These are phyloP conservation scores for Agrotis clavis DNA, from an alignment of 2,888 invertebrate species.

Conservation along the genomic window DNA sequence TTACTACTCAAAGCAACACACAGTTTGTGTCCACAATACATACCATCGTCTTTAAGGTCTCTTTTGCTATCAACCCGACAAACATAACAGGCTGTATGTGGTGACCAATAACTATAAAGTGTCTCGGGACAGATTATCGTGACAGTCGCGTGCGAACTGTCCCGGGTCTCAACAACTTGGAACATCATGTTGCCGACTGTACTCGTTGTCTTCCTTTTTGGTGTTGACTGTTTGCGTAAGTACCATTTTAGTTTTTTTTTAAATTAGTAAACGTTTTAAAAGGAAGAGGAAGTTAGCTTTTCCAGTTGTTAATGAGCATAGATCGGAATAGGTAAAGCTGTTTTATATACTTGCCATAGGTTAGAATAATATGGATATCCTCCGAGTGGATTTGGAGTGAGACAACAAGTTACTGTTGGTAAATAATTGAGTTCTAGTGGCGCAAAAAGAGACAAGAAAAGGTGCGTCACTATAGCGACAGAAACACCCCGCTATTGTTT, in stretches of 20 bases:
- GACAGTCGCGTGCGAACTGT: slow-evolving; percentile 64
- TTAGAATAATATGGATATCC: too few relatives aligned
- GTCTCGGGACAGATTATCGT: slow-evolving; percentile 57
- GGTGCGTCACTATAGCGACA: too few relatives aligned
- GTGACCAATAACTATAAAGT: slow-evolving; percentile 68
- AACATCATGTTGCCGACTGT: slow-evolving; percentile 60
- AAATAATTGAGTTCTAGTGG: too few relatives aligned
- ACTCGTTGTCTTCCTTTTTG: slow-evolving; percentile 48
- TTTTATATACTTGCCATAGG: too few relatives aligned
- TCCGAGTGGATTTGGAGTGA: too few relatives aligned
- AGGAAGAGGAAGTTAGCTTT: too few relatives aligned
- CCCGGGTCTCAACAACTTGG: slow-evolving; percentile 42
- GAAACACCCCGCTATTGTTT: too few relatives aligned
- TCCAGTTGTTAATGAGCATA: too few relatives aligned
- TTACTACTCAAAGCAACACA: not conserved
- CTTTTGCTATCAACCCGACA: slow-evolving; percentile 21
- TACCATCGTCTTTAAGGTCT: not conserved
- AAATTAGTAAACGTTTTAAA: too few relatives aligned
- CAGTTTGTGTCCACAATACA: not conserved
- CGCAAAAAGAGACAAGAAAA: too few relatives aligned
- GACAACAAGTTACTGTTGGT: too few relatives aligned
- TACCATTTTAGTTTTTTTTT: slow-evolving; percentile 12
- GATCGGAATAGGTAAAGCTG: too few relatives aligned
- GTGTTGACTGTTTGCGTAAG: slow-evolving; percentile 62
- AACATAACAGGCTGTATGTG: slow-evolving; percentile 69